These are phyloP conservation scores for Pandion haliaetus DNA, from an alignment of 2,113 vertebrate genomes.

Conservation along the genomic window DNA sequence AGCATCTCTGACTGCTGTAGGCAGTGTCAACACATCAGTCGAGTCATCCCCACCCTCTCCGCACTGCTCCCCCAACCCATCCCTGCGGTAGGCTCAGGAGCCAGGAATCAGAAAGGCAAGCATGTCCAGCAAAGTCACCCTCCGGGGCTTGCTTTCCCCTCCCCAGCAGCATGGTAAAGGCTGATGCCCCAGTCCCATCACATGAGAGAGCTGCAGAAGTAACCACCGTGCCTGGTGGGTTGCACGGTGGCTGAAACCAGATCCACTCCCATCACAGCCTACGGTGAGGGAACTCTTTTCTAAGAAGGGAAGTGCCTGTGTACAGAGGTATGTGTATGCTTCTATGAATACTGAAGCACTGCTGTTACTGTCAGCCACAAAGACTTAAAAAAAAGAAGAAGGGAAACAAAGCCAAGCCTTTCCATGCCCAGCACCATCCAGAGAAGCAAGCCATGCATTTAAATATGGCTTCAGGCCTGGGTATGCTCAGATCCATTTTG, in stretches of 20 bases:
- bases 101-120: background rate
- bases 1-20: background rate
- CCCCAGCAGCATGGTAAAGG: background rate
- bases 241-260: background rate
- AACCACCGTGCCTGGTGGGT: background rate
- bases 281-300: background rate
- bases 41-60: background rate
- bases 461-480: background rate
- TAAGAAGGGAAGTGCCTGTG: background rate
- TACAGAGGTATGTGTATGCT: background rate
- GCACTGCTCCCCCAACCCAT: background rate
- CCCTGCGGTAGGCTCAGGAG: background rate
- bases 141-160: background rate
- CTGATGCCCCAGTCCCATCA: background rate
- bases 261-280: rapidly evolving
- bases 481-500: background rate
- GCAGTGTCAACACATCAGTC: background rate
- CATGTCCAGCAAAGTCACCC: background rate
- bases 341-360: background rate
- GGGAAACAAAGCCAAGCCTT: background rate
- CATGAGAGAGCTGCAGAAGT: background rate
- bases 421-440: background rate
- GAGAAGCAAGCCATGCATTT: background rate
- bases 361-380: background rate
- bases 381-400: rapidly evolving